Percentiles rank a stretch among this genome's conserved stretches.
Conservation (phyloP, 2,797 vertebrate genomes). For the Spinus olivaceus region DNA sequence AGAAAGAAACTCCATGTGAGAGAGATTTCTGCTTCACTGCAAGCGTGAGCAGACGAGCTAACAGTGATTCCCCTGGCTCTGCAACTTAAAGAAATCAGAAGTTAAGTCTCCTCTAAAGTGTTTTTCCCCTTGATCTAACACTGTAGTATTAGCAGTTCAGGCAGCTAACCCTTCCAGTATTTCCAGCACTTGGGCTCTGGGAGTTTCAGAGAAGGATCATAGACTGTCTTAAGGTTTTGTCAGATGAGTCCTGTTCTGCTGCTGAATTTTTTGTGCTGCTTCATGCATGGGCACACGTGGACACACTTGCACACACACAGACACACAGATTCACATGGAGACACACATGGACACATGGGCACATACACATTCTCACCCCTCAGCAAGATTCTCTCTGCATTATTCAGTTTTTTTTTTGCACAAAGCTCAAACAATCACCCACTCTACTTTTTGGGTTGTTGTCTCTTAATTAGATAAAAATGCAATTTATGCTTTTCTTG, state of each 20-base stretch:
- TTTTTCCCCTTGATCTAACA: background rate
- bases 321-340: background rate
- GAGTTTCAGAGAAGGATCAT: background rate
- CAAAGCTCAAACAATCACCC: background rate
- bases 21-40: background rate
- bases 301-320: accelerated
- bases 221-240: background rate
- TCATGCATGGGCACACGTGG: background rate
- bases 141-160: background rate
- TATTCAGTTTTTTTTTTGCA: background rate
- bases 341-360: background rate
- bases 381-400: background rate
- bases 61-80: background rate
- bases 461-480: background rate
- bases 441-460: background rate
- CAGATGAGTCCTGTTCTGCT: background rate
- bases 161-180: background rate
- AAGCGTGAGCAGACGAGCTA: background rate
- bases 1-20: background rate
- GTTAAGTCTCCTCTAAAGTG: background rate
- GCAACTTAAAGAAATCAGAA: background rate
- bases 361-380: accelerated
- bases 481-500: background rate
- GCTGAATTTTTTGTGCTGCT: background rate
- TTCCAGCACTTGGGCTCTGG: background rate